A percentile compares a stretch with the other conserved stretches of the same genome.
phyloP scores from a whole-genome alignment of 2,797 vertebrate species.

The Potorous gilbertii region DNA sequence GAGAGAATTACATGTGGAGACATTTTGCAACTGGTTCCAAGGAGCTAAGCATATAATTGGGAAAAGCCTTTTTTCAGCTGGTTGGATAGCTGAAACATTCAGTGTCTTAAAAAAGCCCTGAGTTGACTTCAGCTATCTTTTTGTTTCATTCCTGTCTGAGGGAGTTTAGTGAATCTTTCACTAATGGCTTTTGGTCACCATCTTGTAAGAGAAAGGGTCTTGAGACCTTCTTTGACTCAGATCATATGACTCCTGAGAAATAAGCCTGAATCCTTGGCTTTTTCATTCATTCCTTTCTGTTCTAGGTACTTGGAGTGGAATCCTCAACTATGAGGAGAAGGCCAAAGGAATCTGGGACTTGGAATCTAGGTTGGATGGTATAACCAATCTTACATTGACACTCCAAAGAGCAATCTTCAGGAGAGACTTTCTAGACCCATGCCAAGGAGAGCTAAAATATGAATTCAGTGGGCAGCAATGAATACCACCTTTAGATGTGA shows the following conservation, averaged over 20 bases:
- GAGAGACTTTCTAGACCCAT: not conserved
- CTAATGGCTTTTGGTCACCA: not conserved
- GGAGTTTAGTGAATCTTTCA: not conserved
- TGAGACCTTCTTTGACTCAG: not conserved
- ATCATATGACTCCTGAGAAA: not conserved
- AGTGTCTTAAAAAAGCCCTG: not conserved
- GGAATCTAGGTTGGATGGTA: not conserved
- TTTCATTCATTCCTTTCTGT: not conserved
- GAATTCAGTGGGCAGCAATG: not conserved
- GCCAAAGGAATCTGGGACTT: not conserved
- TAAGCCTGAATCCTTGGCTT: not conserved
- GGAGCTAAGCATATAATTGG: not conserved
- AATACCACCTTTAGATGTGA: not conserved
- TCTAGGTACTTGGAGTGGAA: not conserved
- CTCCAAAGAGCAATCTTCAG: not conserved
- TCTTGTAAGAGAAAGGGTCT: not conserved
- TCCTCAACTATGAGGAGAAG: not conserved
- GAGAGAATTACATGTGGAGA: not conserved
- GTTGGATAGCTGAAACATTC: not conserved
- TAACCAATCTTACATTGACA: not conserved
- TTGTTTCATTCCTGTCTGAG: too few species aligned
- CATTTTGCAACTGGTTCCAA: not conserved
- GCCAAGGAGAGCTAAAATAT: too few species aligned
- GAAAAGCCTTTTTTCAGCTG: not conserved
- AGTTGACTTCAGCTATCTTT: not conserved